Evolutionary conservation across 92 coral and sea anemone genomes (phyloP), one percentile per base, ranked within the genome.

Genomic region (Heliopora coerulea): DNA sequence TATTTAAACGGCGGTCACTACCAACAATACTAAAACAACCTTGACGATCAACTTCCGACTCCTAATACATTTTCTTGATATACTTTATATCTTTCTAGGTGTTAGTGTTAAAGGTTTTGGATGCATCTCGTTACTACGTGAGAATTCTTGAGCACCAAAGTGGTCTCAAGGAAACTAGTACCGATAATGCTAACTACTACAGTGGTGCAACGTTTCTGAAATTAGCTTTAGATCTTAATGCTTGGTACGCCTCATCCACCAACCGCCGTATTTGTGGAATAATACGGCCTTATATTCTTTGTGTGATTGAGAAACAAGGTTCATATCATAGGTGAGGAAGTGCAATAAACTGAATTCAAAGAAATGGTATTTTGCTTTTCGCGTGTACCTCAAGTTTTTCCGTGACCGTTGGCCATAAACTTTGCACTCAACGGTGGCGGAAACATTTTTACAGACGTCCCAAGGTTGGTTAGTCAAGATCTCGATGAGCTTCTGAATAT

Each of bases 71-170:
- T n/a, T n/a, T n/a, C n/a, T n/a, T n/a, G n/a, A n/a, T n/a, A n/a
- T n/a, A n/a, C n/a, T n/a, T n/a, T n/a, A n/a, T 46, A 8, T 46
- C n/a, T n/a, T 46, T 46, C 0, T 30, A 92, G 97, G 86, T 92
- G 27, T 85, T 92, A 69, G 78, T 92, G 31, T 77, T 89, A 23
- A 69, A 78, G 58, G 90, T 87, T 0, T 54, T 84, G 69, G 84
- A 79, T 80, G 91, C 96, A 0, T 74, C 92, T 12, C 85, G 91
- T 64, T 83, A 80, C 35, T 89, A 87, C 91, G 96, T 92, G 23
- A 79, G 97, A 31, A 84, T 92, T 32, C 85, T 92, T n/a, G 96
- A 86, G 39, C 96, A 89, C 79, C 74, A 59, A 17, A 75, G 82
- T 24, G 74, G 78, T 15, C 75, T 64, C 18, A 68, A 79, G 50